Conservation (phyloP, 2,888 invertebrate species). For the Argyresthia albistria region DNA sequence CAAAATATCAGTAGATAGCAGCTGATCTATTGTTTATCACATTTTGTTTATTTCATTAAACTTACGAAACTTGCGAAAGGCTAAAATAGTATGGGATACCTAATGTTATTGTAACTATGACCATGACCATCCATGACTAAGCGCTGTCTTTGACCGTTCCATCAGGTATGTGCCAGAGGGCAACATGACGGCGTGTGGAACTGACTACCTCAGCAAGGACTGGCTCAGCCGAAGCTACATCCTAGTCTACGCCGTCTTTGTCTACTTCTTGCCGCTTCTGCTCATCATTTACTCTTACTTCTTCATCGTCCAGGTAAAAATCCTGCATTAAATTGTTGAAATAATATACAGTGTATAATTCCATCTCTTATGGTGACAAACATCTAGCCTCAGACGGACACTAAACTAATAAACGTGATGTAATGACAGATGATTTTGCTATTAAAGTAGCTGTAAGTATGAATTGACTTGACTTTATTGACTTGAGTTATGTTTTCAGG, state of each 20-base stretch:
- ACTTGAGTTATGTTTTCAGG: slow-evolving; percentile 48
- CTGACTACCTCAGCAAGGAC: slow-evolving; percentile 85
- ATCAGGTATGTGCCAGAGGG: slow-evolving; percentile 92
- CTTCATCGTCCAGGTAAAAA: slow-evolving; percentile 83
- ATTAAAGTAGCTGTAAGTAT: too few relatives aligned
- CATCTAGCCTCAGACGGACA: too few relatives aligned
- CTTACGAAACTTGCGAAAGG: neutral
- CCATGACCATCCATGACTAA: neutral
- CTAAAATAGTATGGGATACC: too few relatives aligned
- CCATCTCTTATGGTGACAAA: too few relatives aligned
- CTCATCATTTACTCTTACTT: slow-evolving; percentile 90
- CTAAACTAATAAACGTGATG: too few relatives aligned
- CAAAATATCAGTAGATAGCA: too few relatives aligned
- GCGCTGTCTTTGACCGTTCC: neutral
- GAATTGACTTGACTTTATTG: too few relatives aligned
- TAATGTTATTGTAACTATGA: too few relatives aligned
- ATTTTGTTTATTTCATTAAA: neutral
- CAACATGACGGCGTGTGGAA: slow-evolving; percentile 94
- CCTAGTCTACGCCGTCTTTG: slow-evolving; percentile 82
- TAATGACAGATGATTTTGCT: too few relatives aligned
- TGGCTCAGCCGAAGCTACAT: slow-evolving; percentile 86
- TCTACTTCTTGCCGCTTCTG: slow-evolving; percentile 83
- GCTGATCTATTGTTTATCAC: neutral
- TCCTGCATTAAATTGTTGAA: neutral
- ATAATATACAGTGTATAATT: too few relatives aligned